Evolutionary conservation across 2,797 vertebrate genomes (phyloP).

Genomic region (Crossoptilon crossoptilon): DNA sequence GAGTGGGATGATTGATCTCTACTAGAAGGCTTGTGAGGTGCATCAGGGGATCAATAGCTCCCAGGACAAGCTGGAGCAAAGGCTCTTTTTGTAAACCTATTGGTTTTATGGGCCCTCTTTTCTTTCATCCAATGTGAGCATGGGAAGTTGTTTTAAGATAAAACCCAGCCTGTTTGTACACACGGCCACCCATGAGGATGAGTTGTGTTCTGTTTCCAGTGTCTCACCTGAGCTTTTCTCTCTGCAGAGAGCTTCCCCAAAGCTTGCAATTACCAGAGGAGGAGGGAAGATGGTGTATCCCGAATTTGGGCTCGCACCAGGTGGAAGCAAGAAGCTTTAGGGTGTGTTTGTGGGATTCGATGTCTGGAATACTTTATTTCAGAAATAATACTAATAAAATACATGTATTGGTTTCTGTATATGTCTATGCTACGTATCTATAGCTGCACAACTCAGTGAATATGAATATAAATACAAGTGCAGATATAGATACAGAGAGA

Average conservation of each 20-base stretch:
- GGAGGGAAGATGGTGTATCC: not conserved
- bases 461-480: not conserved
- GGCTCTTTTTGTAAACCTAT: not conserved
- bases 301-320: not conserved
- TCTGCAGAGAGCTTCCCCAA: not conserved
- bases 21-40: not conserved
- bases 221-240: not conserved
- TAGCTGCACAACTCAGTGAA: not conserved
- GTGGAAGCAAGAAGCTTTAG: not conserved
- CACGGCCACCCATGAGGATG: fast-evolving
- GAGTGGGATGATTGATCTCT: not conserved
- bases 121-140: fast-evolving
- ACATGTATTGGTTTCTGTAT: not conserved
- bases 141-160: not conserved
- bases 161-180: not conserved
- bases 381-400: not conserved
- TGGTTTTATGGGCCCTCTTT: not conserved
- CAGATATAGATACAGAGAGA: not conserved
- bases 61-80: not conserved
- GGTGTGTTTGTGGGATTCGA: not conserved
- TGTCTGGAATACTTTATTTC: not conserved
- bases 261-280: not conserved
- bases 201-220: not conserved
- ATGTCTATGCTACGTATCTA: no score
- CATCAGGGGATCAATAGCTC: conserved; percentile 11